A percentile compares a stretch with the other conserved stretches of the same genome.
Conservation (phyloP, 1,140 invertebrate genomes). For the Platorchestia sp. region DNA sequence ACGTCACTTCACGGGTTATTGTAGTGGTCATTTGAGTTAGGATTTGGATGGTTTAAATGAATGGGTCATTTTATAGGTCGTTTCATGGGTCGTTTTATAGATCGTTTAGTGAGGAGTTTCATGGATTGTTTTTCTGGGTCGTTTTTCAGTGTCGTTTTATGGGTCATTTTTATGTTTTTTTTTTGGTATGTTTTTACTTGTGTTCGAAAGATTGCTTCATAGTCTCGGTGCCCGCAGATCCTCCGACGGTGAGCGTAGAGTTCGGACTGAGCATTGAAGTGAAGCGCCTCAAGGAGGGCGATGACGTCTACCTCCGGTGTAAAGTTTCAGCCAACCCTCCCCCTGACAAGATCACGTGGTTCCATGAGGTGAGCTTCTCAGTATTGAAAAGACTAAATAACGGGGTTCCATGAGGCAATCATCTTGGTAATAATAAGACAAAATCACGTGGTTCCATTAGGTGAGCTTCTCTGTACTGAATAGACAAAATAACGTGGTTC, state of each 20-base stretch:
- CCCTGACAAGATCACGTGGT: slow-evolving; percentile 42
- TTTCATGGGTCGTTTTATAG: too few species aligned
- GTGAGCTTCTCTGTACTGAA: neutral
- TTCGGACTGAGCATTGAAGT: slow-evolving; percentile 20
- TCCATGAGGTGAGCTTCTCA: slow-evolving; percentile 39
- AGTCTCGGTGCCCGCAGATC: neutral
- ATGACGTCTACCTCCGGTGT: slow-evolving; percentile 58
- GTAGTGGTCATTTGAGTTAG: too few species aligned
- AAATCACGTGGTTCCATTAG: slow-evolving; percentile 54
- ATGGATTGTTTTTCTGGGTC: too few species aligned
- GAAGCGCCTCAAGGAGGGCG: slow-evolving; percentile 55
- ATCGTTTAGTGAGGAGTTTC: too few species aligned
- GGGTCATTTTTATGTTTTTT: too few species aligned
- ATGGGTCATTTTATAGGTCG: too few species aligned
- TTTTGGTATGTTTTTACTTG: neutral
- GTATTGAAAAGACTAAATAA: neutral
- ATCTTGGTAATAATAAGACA: too few species aligned
- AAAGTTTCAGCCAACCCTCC: slow-evolving; percentile 57
- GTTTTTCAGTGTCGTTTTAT: too few species aligned
- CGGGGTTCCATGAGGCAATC: too few species aligned
- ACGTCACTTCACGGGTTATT: too few species aligned
- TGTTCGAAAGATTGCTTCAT: neutral
- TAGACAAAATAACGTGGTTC: slow-evolving; percentile 46
- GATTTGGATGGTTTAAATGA: too few species aligned
- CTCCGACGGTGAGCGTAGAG: slow-evolving; percentile 9